Percentiles rank a stretch among this genome's conserved stretches.
Conservation (phyloP, 2,888 invertebrate genomes). For the Hipparchia sbordonii region DNA sequence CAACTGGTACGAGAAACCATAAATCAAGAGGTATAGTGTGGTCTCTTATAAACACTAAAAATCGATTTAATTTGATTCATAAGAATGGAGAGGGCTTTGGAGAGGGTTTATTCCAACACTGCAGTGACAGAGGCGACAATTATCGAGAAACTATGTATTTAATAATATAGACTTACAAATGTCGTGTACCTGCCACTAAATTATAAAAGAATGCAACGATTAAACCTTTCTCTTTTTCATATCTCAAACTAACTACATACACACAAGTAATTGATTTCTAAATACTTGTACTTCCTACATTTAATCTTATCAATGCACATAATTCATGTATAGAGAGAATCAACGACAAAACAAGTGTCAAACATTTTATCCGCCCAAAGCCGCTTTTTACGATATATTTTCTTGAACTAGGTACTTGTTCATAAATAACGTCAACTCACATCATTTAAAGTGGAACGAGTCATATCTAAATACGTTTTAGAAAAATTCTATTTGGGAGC, state of each 20-base stretch:
- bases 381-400: constrained; percentile 26
- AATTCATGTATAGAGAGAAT: constrained; percentile 5
- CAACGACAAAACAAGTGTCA: constrained; percentile 8
- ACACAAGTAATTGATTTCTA: constrained; percentile 1
- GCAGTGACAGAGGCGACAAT: neutral
- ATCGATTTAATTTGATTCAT: neutral
- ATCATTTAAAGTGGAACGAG: constrained; percentile 18
- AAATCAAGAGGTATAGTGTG: neutral
- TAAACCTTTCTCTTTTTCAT: constrained; percentile 8
- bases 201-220: neutral
- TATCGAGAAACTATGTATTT: neutral
- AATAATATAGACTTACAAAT: neutral
- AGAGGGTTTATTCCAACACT: neutral
- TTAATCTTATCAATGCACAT: constrained; percentile 9
- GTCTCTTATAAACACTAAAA: neutral
- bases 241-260: neutral
- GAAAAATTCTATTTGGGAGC: constrained; percentile 14
- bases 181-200: neutral
- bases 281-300: neutral
- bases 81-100: neutral
- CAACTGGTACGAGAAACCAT: neutral
- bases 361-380: neutral
- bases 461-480: constrained; percentile 3
- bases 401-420: neutral
- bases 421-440: constrained; percentile 22